A percentile compares a stretch with the other conserved stretches of the same genome.
Evolutionary conservation across 2,113 vertebrate species (phyloP).

Genomic region (Jaculus jaculus): DNA sequence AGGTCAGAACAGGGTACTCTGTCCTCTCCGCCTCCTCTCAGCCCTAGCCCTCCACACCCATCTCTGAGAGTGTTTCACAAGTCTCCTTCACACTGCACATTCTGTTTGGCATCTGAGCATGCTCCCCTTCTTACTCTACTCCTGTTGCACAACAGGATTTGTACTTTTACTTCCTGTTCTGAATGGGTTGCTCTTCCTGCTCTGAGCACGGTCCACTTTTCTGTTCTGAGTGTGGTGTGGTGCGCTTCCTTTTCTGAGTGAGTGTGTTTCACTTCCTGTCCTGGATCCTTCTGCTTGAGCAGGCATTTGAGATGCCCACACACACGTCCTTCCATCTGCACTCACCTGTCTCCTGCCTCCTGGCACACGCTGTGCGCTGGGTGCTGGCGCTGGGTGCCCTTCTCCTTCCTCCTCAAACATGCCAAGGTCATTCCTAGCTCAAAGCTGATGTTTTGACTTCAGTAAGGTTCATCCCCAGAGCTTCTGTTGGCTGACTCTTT

Average conservation of each 20-base stretch:
- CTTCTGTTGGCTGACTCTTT: not conserved
- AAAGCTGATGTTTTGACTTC: not conserved
- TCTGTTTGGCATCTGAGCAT: not conserved
- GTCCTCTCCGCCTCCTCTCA: rapidly evolving
- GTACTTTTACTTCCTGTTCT: not conserved
- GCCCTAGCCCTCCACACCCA: rapidly evolving
- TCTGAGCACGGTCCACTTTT: not conserved
- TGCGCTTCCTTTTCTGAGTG: not conserved
- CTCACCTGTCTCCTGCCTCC: not conserved
- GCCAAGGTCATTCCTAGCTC: not conserved
- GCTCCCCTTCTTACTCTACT: not conserved
- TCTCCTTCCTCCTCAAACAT: not conserved
- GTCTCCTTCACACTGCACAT: rapidly evolving
- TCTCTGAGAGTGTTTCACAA: rapidly evolving
- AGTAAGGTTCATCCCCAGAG: not conserved
- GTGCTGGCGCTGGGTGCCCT: no score
- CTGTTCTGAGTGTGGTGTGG: not conserved
- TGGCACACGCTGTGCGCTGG: not conserved
- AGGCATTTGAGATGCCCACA: not conserved
- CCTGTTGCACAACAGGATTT: not conserved
- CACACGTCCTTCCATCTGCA: not conserved
- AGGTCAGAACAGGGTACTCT: rapidly evolving
- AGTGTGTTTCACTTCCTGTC: not conserved
- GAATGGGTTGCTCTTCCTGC: not conserved
- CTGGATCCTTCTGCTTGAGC: not conserved